phyloP scores from a whole-genome alignment of 2,797 vertebrate species.

The Xiphophorus birchmanni region DNA sequence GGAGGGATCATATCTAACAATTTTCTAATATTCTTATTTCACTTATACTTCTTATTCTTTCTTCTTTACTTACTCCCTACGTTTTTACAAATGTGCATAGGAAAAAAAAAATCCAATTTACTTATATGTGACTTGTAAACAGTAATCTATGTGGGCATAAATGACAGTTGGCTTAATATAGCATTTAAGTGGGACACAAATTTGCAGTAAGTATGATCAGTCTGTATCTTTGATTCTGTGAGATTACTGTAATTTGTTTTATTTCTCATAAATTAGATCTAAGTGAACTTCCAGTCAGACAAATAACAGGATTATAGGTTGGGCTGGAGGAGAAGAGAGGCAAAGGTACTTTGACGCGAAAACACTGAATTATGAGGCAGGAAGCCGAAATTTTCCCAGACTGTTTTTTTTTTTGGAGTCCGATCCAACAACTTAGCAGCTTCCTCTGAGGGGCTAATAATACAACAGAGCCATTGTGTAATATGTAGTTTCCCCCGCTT shows the following conservation, averaged over 20 bases:
- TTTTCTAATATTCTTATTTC: constrained; percentile 12
- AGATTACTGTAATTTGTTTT: constrained; percentile 34
- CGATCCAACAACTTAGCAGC: constrained; percentile 79
- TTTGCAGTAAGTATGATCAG: constrained; percentile 34
- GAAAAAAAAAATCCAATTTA: constrained; percentile 33
- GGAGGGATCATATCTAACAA: constrained; percentile 39
- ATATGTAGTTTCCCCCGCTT: constrained; percentile 68
- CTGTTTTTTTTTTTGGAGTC: constrained; percentile 55
- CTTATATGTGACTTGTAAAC: constrained; percentile 29
- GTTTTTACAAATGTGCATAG: neutral
- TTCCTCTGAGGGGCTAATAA: constrained; percentile 80
- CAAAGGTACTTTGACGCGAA: constrained; percentile 46
- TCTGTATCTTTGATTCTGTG: constrained; percentile 19
- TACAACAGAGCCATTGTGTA: constrained; percentile 71
- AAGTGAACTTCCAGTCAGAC: constrained; percentile 59
- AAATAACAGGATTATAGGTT: constrained; percentile 44
- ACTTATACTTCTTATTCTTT: neutral
- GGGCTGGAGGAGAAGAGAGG: constrained; percentile 12
- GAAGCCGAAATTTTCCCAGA: constrained; percentile 79
- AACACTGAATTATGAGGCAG: constrained; percentile 63
- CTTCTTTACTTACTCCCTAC: neutral
- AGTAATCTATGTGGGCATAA: constrained; percentile 25
- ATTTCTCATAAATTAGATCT: constrained; percentile 59
- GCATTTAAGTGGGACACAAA: constrained; percentile 15
- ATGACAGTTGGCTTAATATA: constrained; percentile 23